phyloP scores from a whole-genome alignment of 2,888 invertebrate species.

The Busseola fusca region DNA sequence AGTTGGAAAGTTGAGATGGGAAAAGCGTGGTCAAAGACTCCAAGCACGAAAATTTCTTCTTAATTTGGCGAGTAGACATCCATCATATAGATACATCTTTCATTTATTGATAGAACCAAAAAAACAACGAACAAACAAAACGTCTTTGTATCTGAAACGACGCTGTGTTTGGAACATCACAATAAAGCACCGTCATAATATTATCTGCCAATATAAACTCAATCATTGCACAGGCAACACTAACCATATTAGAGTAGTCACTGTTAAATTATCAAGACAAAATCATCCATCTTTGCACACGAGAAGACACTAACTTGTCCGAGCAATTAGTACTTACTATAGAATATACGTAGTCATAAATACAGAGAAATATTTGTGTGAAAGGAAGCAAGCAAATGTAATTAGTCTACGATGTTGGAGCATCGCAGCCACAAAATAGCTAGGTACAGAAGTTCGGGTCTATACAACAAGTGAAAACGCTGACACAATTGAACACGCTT shows the following conservation, averaged over 20 bases:
- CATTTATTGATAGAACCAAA: too few species aligned
- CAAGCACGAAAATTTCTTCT: neutral
- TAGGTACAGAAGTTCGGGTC: neutral
- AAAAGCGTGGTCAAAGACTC: neutral
- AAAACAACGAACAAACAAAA: neutral
- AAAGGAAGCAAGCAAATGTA: constrained; percentile 65
- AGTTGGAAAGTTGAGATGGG: neutral
- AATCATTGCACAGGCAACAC: neutral
- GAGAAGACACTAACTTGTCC: constrained; percentile 46
- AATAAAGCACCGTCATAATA: neutral
- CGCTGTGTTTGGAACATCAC: neutral
- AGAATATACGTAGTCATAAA: constrained; percentile 44
- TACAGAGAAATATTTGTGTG: constrained; percentile 67
- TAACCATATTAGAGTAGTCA: constrained; percentile 20
- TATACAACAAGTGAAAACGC: neutral
- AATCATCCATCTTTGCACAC: constrained; percentile 19
- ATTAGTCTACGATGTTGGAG: constrained; percentile 63
- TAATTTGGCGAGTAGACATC: neutral
- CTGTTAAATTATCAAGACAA: constrained; percentile 8
- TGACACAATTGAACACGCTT: neutral
- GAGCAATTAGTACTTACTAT: constrained; percentile 57
- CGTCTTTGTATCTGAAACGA: neutral
- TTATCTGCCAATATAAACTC: neutral
- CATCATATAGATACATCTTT: neutral
- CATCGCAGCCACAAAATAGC: constrained; percentile 8